These are phyloP conservation scores for Porites lutea DNA, from an alignment of 64 coral and sea anemone species.

Conservation along the genomic window DNA sequence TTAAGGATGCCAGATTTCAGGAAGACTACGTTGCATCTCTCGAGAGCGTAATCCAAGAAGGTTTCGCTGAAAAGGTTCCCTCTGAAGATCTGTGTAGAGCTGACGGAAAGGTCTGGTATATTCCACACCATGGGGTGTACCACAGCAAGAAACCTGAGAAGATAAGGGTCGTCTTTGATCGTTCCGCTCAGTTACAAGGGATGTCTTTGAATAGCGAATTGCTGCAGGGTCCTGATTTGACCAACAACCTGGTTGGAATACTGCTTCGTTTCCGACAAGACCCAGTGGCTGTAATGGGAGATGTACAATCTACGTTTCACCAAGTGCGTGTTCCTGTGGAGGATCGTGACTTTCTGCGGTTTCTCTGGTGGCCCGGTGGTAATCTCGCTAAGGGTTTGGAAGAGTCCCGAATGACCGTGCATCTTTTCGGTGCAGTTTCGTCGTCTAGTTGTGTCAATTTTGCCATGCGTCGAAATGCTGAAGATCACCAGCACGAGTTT, in stretches of 20 bases:
- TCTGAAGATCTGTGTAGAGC: neutral
- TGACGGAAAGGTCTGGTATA: constrained; percentile 3
- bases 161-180: neutral
- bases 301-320: too few species aligned
- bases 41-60: too few species aligned
- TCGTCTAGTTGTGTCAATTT: too few species aligned
- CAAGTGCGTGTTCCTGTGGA: too few species aligned
- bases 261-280: constrained; percentile 21
- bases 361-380: constrained; percentile 64
- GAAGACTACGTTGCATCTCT: too few species aligned
- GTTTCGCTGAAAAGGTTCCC: too few species aligned
- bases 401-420: constrained; percentile 16
- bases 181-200: neutral
- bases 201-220: neutral
- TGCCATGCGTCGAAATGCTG: too few species aligned
- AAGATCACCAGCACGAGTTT: too few species aligned
- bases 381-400: constrained; percentile 26
- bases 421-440: too few species aligned
- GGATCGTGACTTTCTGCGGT: neutral
- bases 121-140: neutral
- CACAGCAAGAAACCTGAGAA: neutral
- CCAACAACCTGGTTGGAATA: neutral
- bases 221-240: neutral
- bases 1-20: too few species aligned
- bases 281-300: constrained; percentile 2